phyloP scores from a whole-genome alignment of 1,140 invertebrate species.

The Pygmarrhopalites habei region DNA sequence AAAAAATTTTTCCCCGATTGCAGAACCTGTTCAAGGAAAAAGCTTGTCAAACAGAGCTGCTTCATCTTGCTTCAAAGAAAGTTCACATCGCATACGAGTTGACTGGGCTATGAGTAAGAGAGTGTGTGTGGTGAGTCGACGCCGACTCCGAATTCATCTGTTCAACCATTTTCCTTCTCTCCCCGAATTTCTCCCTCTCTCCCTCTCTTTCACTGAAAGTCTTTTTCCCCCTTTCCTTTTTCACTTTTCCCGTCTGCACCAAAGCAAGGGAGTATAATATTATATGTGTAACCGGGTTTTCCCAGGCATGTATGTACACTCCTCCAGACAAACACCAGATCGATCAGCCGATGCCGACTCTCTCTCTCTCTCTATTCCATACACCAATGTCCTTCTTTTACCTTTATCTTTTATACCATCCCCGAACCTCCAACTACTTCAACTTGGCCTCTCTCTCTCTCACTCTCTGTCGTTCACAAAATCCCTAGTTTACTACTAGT shows the following conservation, averaged over 20 bases:
- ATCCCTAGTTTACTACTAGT: no score
- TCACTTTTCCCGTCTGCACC: no score
- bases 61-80: background rate
- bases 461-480: background rate
- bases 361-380: background rate
- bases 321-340: background rate
- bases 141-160: constrained; percentile 25
- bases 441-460: background rate
- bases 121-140: constrained; percentile 6
- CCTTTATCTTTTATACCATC: no score
- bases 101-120: background rate
- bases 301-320: background rate
- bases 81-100: background rate
- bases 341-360: background rate
- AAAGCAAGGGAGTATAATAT: no score
- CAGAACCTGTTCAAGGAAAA: no score
- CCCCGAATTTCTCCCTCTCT: background rate
- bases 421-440: background rate
- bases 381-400: no score
- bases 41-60: background rate
- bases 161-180: constrained; percentile 1
- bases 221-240: background rate
- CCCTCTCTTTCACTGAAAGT: background rate
- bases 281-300: background rate
- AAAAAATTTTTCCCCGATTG: no score